Conservation (phyloP, 2,797 vertebrate species). For the Lindbergichthys nudifrons region DNA sequence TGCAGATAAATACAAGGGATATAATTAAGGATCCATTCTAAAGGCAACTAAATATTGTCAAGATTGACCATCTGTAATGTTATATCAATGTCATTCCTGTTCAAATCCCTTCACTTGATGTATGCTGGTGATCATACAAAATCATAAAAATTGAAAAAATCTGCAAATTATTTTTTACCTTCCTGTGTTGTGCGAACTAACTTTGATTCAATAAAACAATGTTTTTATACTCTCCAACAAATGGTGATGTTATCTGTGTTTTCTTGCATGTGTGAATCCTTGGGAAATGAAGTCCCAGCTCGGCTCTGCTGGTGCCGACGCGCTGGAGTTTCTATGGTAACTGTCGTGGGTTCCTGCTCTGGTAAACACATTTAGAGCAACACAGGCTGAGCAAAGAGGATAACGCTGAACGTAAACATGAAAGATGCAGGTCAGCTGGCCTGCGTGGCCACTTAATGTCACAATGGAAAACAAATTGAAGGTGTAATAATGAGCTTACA, state of each 20-base stretch:
- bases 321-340: slow-evolving; percentile 79
- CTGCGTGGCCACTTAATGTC: neutral
- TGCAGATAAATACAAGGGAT: slow-evolving; percentile 33
- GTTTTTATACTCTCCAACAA: slow-evolving; percentile 68
- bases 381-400: slow-evolving; percentile 45
- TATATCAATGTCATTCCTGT: slow-evolving; percentile 30
- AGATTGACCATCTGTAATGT: slow-evolving; percentile 24
- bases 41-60: slow-evolving; percentile 31
- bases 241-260: slow-evolving; percentile 11
- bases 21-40: slow-evolving; percentile 21
- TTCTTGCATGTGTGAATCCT: slow-evolving; percentile 42
- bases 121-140: slow-evolving; percentile 46
- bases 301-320: slow-evolving; percentile 47
- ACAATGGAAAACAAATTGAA: neutral
- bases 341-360: slow-evolving; percentile 60
- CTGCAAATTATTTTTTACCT: slow-evolving; percentile 58
- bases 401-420: slow-evolving; percentile 29
- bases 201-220: slow-evolving; percentile 58
- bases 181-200: slow-evolving; percentile 58
- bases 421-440: slow-evolving; percentile 17
- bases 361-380: slow-evolving; percentile 67
- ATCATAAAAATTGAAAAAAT: slow-evolving; percentile 20
- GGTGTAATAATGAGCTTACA: neutral
- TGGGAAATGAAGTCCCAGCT: slow-evolving; percentile 46
- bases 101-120: slow-evolving; percentile 27